Percentiles rank a stretch among this genome's conserved stretches.
Conservation (phyloP, 1,140 invertebrate species). For the Drosophila watanabei region DNA sequence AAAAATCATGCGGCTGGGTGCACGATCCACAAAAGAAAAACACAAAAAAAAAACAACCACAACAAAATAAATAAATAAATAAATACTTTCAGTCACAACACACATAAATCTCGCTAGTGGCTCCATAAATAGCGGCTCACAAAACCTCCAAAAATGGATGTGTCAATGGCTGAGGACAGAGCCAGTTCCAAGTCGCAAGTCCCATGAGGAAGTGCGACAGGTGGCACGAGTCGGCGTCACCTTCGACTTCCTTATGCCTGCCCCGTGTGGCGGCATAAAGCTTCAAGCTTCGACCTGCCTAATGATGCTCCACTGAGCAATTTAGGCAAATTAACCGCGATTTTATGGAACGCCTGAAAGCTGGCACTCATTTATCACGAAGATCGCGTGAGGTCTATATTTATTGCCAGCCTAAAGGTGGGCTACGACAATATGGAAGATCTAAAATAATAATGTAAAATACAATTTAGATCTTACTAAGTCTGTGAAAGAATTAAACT, state of each 20-base stretch:
- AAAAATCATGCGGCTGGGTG: constrained; percentile 72
- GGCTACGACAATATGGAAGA: not conserved
- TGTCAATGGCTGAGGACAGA: constrained; percentile 47
- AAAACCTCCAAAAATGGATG: constrained; percentile 36
- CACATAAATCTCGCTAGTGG: constrained; percentile 57
- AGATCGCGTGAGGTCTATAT: not conserved
- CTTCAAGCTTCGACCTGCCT: not conserved
- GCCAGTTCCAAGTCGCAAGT: constrained; percentile 11
- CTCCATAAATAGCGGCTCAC: constrained; percentile 36
- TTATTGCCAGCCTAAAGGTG: constrained; percentile 10
- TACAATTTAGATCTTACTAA: not conserved
- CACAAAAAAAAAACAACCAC: constrained; percentile 14
- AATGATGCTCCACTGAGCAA: not conserved
- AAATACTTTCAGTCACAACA: constrained; percentile 34
- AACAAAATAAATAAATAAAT: constrained; percentile 14
- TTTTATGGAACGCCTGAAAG: constrained; percentile 16
- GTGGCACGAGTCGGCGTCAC: constrained; percentile 45
- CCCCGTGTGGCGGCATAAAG: constrained; percentile 58
- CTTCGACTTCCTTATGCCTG: constrained; percentile 66
- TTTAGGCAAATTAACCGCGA: not conserved
- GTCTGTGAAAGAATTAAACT: not conserved
- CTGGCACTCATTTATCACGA: not conserved
- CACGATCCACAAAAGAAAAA: constrained; percentile 64
- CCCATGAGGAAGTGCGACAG: constrained; percentile 70
- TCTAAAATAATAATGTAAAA: constrained; percentile 2